phyloP scores from a whole-genome alignment of 2,888 invertebrate species.

The Leptopilina myrica region DNA sequence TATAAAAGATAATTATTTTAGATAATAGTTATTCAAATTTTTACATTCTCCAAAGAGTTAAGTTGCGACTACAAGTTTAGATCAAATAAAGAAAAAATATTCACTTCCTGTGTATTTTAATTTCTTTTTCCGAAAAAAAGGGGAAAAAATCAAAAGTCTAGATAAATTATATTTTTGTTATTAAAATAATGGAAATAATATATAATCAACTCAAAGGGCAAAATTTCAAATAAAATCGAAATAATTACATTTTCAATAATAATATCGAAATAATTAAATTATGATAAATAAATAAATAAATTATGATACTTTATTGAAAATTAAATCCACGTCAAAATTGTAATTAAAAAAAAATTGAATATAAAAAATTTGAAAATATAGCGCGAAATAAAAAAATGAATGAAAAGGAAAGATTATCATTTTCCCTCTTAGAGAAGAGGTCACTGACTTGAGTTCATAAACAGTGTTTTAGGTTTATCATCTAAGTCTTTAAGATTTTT shows the following conservation, averaged over 20 bases:
- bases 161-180: too few relatives aligned
- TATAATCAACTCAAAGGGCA: too few relatives aligned
- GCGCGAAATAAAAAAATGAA: neutral
- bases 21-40: too few relatives aligned
- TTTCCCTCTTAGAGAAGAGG: neutral
- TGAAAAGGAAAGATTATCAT: neutral
- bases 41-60: too few relatives aligned
- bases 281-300: too few relatives aligned
- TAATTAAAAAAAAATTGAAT: neutral
- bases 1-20: neutral
- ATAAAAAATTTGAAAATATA: neutral
- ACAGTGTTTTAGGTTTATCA: slow-evolving; percentile 19
- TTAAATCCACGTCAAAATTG: too few relatives aligned
- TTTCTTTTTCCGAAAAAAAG: neutral
- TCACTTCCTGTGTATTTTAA: neutral
- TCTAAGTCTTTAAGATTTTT: neutral
- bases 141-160: neutral
- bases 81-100: neutral
- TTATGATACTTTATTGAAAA: too few relatives aligned
- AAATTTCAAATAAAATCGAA: too few relatives aligned
- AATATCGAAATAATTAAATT: too few relatives aligned
- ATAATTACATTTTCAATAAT: too few relatives aligned
- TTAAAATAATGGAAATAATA: too few relatives aligned
- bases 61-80: too few relatives aligned
- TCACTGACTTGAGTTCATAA: slow-evolving; percentile 22